Evolutionary conservation across 2,888 invertebrate species (phyloP), one percentile per base, ranked within the genome.

Genomic region (Catocala fraxini): DNA sequence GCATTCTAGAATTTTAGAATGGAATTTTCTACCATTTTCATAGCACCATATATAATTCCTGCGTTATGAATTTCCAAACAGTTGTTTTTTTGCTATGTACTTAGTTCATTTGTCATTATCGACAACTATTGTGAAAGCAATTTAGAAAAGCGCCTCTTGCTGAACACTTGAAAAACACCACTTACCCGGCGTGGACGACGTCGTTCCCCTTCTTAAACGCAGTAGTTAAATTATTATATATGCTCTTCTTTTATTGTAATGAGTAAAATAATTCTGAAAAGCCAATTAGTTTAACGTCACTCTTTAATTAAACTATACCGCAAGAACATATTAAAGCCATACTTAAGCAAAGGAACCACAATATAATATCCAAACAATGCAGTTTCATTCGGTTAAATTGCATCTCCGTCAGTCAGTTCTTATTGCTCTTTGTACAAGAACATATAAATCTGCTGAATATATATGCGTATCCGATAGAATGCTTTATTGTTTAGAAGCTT

Each of bases 401-500:
- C 58, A 54, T 55, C 43, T 63, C 63, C 59, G 51, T 58, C 55
- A 64, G 64, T 59, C 54, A 62, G 48, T 61, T 64, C 68, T 71
- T 43, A 48, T 68, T 76, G 57, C 45, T 73, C 76, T 78, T 78
- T 77, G 79, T 56, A 59, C 61, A 63, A 59, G 70, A 75, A 65
- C 69, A 68, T 67, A 79, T 76, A 74, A 73, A 72, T 72, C 71
- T 70, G 52, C 63, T 66, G 63, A 63, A 73, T 39, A 68, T 68
- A 63, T 71, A 76, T 80, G 63, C 66, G 65, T 72, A 73, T 74
- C 69, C 55, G 60, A 70, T 81, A 82, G 77, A 85, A 87, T 88
- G 86, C 75, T 87, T 88, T 90, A 89, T 89, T 85, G 89, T 87
- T 87, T 89, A 86, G 89, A 87, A 89, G 88, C 88, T 83, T 87